Base-by-base conservation (phyloP, 2,113 vertebrate genomes). In the Lophura nycthemera region DNA sequence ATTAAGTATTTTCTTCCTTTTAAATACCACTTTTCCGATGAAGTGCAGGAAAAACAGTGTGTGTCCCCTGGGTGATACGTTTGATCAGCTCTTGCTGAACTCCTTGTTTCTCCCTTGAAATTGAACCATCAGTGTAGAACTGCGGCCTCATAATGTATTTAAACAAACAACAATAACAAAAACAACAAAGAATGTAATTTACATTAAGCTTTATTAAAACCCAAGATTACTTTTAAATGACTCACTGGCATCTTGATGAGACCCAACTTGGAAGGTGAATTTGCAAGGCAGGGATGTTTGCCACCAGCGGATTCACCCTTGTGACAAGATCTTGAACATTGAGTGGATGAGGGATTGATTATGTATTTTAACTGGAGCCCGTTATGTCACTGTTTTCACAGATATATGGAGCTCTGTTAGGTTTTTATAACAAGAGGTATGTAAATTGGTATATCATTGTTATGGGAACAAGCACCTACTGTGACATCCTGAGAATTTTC, bases 71-170 rank as follows among this genome's bases (percentile, higher is more conserved):
- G 1, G 4, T 70, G 48, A 43, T 85, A 10, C n/a, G 29, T 91
- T 52, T 63, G 57, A 65, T 91, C 83, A 89, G 81, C 86, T 93
- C 91, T 84, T 75, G 16, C 61, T 54, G 50, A 85, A 94, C 69
- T 21, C 34, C 67, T 76, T 89, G 15, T 82, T 95, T 83, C 50
- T 69, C 47, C 42, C 40, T 69, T 64, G 66, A 54, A 61, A 72
- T 79, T 91, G 82, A 79, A 69, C 61, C 20, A 27, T 30, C n/a
- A 45, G 32, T 72, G 22, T 64, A 52, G 59, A 92, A 73, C 63
- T 59, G n/a, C 0, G 0, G 40, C 69, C 38, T 63, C 47, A 2
- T 52, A 69, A 32, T 0, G 1, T 78, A 29, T 24, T 10, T 6
- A 47, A 78, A 43, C 57, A 73, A 79, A 47, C 16, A 57, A 57